phyloP scores from a whole-genome alignment of 2,797 vertebrate species.

The Tapirus indicus region DNA sequence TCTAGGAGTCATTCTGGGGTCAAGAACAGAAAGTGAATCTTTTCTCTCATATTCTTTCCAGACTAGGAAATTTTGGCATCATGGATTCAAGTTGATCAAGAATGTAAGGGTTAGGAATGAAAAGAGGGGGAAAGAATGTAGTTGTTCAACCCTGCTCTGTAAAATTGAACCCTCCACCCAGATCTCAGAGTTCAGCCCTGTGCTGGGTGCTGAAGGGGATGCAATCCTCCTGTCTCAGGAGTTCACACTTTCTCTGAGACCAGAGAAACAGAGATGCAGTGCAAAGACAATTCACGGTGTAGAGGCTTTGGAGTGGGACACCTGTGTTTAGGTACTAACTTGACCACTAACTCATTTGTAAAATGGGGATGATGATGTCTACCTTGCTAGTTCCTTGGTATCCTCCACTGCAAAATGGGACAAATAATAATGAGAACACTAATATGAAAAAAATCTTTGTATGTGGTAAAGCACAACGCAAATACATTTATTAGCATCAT shows the following conservation, averaged over 20 bases:
- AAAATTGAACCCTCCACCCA: neutral
- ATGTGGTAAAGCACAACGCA: neutral
- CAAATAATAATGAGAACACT: neutral
- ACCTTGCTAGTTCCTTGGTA: neutral
- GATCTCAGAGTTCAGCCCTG: neutral
- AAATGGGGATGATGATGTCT: neutral
- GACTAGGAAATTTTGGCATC: neutral
- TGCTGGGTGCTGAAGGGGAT: neutral
- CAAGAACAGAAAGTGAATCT: neutral
- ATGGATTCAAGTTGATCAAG: neutral
- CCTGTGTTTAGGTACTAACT: neutral
- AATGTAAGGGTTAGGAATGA: neutral
- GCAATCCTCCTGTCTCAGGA: neutral
- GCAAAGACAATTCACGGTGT: neutral
- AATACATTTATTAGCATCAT: constrained; percentile 1
- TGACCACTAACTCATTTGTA: neutral
- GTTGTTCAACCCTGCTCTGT: neutral
- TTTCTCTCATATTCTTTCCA: constrained; percentile 20
- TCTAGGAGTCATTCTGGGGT: neutral
- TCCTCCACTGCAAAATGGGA: neutral
- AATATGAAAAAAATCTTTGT: constrained; percentile 6
- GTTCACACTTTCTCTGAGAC: neutral
- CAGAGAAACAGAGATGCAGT: neutral
- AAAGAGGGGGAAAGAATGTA: neutral
- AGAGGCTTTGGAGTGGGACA: neutral